These are phyloP conservation scores for Leptonema lineaticorne DNA, from an alignment of 1,140 invertebrate species.

Conservation along the genomic window DNA sequence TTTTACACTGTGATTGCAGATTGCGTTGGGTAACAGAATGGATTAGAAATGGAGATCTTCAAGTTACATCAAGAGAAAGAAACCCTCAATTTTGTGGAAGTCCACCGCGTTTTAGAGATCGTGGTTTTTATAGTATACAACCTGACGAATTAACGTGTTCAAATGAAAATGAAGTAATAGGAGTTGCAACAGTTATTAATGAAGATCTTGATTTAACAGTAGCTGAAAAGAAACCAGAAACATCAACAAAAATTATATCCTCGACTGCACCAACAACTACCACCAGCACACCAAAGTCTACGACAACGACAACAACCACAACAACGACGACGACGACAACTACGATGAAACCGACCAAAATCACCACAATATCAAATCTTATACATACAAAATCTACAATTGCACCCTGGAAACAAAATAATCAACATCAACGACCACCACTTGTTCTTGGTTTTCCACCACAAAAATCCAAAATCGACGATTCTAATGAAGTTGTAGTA, in stretches of 20 bases:
- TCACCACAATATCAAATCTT: conserved; percentile 44
- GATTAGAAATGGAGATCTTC: conserved; percentile 84
- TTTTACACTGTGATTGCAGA: conserved; percentile 86
- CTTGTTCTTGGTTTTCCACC: conserved; percentile 69
- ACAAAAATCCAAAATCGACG: conserved; percentile 62
- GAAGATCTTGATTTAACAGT: conserved; percentile 42
- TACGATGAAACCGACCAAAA: conserved; percentile 43
- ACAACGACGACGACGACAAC: conserved; percentile 48
- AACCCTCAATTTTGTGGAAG: conserved; percentile 92
- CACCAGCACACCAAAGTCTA: conserved; percentile 41
- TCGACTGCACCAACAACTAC: conserved; percentile 35
- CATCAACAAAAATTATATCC: conserved; percentile 22
- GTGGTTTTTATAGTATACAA: conserved; percentile 84
- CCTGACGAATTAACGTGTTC: conserved; percentile 68
- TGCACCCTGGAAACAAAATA: conserved; percentile 48
- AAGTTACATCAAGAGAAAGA: conserved; percentile 87
- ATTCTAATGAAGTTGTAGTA: conserved; percentile 76
- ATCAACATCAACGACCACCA: conserved; percentile 64
- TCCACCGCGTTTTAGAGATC: conserved; percentile 72
- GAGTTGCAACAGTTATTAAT: conserved; percentile 44
- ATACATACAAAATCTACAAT: conserved; percentile 48
- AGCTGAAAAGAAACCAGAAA: conserved; percentile 40
- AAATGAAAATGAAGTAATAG: conserved; percentile 41
- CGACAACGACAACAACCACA: conserved; percentile 46
- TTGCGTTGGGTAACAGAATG: conserved; percentile 87